A percentile compares a stretch with the other conserved stretches of the same genome.
phyloP scores from a whole-genome alignment of 2,797 vertebrate species.

The Adrianichthys oophorus region DNA sequence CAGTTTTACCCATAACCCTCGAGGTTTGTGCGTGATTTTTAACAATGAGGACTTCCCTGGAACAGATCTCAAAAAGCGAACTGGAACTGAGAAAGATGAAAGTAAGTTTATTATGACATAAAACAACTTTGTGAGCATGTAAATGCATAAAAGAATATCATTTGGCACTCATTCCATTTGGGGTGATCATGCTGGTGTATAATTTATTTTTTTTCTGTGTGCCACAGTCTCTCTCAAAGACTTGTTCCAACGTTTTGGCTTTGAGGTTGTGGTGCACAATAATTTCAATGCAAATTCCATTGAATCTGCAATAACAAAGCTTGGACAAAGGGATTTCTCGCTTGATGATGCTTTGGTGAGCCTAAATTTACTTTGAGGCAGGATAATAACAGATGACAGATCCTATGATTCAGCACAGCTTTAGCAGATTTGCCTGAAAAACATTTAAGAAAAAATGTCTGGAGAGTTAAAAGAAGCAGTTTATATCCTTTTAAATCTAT shows the following conservation, averaged over 20 bases:
- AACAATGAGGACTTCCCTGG: conserved; percentile 48
- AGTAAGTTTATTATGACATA: conserved; percentile 36
- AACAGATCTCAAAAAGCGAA: accelerated
- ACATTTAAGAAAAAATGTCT: not conserved
- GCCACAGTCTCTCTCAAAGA: conserved; percentile 58
- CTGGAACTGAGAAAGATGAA: conserved; percentile 54
- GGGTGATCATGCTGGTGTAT: not conserved
- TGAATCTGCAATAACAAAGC: accelerated
- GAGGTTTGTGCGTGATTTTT: conserved; percentile 72
- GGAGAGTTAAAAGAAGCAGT: too few species aligned
- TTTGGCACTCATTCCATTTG: not conserved
- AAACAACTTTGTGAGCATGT: too few species aligned
- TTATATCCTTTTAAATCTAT: too few species aligned
- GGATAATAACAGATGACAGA: too few species aligned
- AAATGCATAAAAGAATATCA: not conserved
- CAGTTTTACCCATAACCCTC: conserved; percentile 52
- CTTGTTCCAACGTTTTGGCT: conserved; percentile 74
- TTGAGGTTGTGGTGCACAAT: conserved; percentile 35
- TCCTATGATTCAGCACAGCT: not conserved
- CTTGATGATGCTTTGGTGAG: conserved; percentile 58
- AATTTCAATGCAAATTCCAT: conserved; percentile 69
- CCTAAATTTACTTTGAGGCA: not conserved
- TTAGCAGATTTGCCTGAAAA: not conserved
- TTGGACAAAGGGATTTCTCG: not conserved
- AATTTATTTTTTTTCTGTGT: conserved; percentile 11